A percentile compares a stretch with the other conserved stretches of the same genome.
Conservation (phyloP, 2,888 invertebrate genomes). For the Aporophyla nigra region DNA sequence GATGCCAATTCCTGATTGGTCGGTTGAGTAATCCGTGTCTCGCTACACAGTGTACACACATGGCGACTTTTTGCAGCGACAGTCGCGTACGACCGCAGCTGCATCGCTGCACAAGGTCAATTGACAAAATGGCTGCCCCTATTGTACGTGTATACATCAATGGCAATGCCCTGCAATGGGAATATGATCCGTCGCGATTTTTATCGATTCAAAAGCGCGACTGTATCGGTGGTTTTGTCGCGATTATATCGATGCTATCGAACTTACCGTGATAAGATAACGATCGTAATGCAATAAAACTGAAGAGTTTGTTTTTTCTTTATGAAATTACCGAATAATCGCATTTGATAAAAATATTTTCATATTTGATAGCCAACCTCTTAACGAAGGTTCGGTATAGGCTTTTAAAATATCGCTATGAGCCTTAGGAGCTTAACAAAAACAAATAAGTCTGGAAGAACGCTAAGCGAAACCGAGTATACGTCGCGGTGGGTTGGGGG, state of each 20-base stretch:
- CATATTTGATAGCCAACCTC: too few species aligned
- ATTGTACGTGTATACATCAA: conserved; percentile 56
- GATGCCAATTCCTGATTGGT: conserved; percentile 22
- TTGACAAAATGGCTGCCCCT: conserved; percentile 59
- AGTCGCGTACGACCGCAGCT: conserved; percentile 53
- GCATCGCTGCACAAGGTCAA: conserved; percentile 61
- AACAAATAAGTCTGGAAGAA: too few species aligned
- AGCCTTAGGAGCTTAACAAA: too few species aligned
- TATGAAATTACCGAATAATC: too few species aligned
- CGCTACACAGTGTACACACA: conserved; percentile 9
- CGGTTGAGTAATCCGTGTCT: conserved; percentile 51
- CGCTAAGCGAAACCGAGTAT: too few species aligned
- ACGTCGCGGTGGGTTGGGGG: not conserved
- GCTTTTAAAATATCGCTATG: too few species aligned
- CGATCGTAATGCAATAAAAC: too few species aligned
- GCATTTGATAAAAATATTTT: too few species aligned
- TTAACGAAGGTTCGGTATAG: too few species aligned
- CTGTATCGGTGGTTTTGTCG: conserved; percentile 35
- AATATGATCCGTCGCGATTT: conserved; percentile 52
- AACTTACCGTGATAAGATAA: not conserved
- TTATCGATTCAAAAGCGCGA: conserved; percentile 49
- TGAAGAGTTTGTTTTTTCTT: too few species aligned
- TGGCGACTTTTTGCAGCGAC: conserved; percentile 50
- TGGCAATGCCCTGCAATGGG: conserved; percentile 47
- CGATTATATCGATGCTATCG: conserved; percentile 22